Evolutionary conservation across 2,888 invertebrate species (phyloP), one percentile per base, ranked within the genome.

Genomic region (Sarcophaga carnaria): DNA sequence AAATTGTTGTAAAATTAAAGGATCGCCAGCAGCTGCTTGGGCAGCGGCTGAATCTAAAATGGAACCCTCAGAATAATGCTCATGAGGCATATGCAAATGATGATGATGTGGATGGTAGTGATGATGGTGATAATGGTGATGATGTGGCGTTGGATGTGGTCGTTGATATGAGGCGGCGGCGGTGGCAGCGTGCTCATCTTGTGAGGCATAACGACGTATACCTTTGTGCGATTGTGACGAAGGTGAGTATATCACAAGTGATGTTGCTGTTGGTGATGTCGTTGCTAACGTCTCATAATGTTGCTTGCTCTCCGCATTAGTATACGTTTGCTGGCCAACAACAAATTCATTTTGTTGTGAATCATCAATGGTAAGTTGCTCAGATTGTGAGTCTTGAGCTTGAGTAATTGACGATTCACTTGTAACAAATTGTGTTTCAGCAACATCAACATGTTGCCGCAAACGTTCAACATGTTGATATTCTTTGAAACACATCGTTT

Each of bases 201-300:
- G 89, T 75, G 90, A 90, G 71, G 89, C 89, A 89, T 89, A 89
- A 59, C 89, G 89, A 37, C 89, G 88, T 87, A 90, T 90, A 71
- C 90, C 89, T 88, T 91, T 91, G 89, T 92, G 92, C 89, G 92
- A 92, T 88, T 91, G 90, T 86, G 91, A 89, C 88, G 93, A 91
- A 49, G 92, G 92, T 80, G 92, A 91, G 71, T 89, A 90, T 75
- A 92, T 90, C 88, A 92, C 92, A 88, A 92, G 89, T n/a, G 92
- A 92, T 88, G 91, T 91, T 78, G 92, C 92, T 89, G 93, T 92
- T 83, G 90, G 92, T 89, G 89, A 91, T 72, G 67, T 62, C 70
- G 86, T 22, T 82, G 78, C 78, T 89, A 88, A 72, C 25, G 85
- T 76, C 75, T 88, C 74, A 77, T 84, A 85, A 76, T 88, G 88